These are phyloP conservation scores for Chymomyza amoena DNA, from an alignment of 2,888 invertebrate species.

Conservation along the genomic window DNA sequence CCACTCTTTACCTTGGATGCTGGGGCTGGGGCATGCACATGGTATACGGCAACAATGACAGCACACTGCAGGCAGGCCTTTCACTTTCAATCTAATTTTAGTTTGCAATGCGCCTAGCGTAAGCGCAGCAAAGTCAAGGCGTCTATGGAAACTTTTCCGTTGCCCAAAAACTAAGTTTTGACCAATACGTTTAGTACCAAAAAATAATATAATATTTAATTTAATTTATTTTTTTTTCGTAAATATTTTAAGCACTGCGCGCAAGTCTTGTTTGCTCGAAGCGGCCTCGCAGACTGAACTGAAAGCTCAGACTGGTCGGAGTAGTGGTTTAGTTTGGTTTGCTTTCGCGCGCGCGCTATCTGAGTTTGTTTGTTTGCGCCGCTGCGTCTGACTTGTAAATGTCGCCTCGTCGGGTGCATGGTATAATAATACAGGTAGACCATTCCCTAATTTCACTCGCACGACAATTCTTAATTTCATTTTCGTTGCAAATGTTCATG, in stretches of 20 bases:
- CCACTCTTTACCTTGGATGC: slow-evolving; percentile 5
- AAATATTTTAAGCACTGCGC: slow-evolving; percentile 16
- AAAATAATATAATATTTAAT: not conserved
- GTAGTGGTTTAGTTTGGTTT: slow-evolving; percentile 33
- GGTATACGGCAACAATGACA: slow-evolving; percentile 15
- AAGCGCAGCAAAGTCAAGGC: slow-evolving; percentile 24
- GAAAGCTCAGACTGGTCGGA: slow-evolving; percentile 37
- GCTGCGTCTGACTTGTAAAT: not conserved
- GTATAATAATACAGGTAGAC: too few species aligned
- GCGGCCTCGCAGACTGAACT: slow-evolving; percentile 62
- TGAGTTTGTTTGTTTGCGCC: not conserved
- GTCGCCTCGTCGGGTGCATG: not conserved
- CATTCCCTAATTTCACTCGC: too few species aligned
- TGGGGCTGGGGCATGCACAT: slow-evolving; percentile 20
- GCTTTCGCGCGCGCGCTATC: slow-evolving; percentile 17
- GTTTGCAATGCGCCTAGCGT: not conserved
- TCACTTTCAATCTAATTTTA: not conserved
- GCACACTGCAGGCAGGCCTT: not conserved
- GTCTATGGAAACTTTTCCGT: slow-evolving; percentile 12
- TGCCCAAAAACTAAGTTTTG: slow-evolving; percentile 7
- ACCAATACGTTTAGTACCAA: slow-evolving; percentile 8
- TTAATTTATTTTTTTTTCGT: not conserved
- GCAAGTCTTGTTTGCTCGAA: slow-evolving; percentile 47
- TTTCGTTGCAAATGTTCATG: too few species aligned
- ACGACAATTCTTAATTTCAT: too few species aligned